Base-by-base conservation (phyloP, 1,140 invertebrate genomes). In the Heliconius hewitsoni region DNA sequence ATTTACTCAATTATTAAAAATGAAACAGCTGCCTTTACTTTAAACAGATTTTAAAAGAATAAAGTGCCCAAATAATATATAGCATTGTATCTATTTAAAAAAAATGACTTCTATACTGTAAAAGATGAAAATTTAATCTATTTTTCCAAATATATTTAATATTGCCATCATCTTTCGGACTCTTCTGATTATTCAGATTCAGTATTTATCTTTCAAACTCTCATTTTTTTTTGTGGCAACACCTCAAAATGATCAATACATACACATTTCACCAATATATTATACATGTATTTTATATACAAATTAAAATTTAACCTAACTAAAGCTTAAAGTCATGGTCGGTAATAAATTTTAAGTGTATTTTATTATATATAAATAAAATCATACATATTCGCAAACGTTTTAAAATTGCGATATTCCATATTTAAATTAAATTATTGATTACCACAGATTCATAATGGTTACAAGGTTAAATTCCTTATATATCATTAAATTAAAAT, bases 301-400 rank as follows among this genome's bases (percentile, higher is more conserved):
- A 77, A 76, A 77, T 74, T 73, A 76, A 30, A 81, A 79, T 76
- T 81, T 85, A 88, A 77, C 73, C 86, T 90, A 90, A 85, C 82
- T 89, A 90, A 89, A 89, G 87, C 89, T 89, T 88, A 85, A 70
- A 83, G 86, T 86, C 87, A 85, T 87, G 86, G 84, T 88, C 84
- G 83, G 72, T 66, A 30, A 66, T 66, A 27, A 27, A 13, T 27
- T 11, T 66, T 27, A 30, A 66, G 11, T 27, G 11, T 30, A 66
- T 66, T 66, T 27, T 13, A 66, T 66, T 66, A 66, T 6, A 27
- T 30, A 66, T 23, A 8, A 27, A 60, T 60, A 27, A 60, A 27
- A 60, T 60, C 30, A 30, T 23, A 27, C 27, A 60, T 27, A 60
- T 3, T 60, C n/a, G n/a, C 55, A 2, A 66, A 27, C 8, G 9